Evolutionary conservation across 2,797 vertebrate genomes (phyloP).

Genomic region (Avahi laniger): DNA sequence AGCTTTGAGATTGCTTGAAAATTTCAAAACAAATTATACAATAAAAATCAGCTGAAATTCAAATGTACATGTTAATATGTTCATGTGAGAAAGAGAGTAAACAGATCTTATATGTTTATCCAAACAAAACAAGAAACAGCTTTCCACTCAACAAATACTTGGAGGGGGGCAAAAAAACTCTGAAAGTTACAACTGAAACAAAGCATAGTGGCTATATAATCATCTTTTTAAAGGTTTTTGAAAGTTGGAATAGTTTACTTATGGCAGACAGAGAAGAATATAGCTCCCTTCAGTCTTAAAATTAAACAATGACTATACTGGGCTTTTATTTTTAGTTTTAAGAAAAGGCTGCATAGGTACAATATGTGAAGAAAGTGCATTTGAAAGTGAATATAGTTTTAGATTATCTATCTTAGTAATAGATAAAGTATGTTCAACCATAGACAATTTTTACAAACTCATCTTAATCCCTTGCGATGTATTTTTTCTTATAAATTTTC

Average conservation of each 20-base stretch:
- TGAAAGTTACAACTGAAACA: not conserved
- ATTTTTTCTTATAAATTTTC: not conserved
- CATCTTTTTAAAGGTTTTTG: not conserved
- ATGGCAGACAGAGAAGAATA: not conserved
- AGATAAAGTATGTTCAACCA: not conserved
- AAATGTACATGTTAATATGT: not conserved
- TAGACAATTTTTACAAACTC: not conserved
- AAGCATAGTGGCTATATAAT: not conserved
- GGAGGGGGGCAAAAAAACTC: not conserved
- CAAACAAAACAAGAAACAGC: not conserved
- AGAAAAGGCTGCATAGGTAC: not conserved
- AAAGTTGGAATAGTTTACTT: not conserved
- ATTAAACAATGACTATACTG: not conserved
- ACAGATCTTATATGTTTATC: not conserved
- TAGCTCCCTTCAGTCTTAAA: not conserved
- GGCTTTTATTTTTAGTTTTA: slow-evolving; percentile 24
- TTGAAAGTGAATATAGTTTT: slow-evolving; percentile 34
- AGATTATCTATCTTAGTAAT: not conserved
- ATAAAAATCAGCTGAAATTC: slow-evolving; percentile 48
- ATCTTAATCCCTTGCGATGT: not conserved
- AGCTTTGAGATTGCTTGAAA: slow-evolving; percentile 5
- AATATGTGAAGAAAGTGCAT: not conserved
- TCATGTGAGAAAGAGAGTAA: not conserved
- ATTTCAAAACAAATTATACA: slow-evolving; percentile 39
- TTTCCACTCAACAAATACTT: not conserved